Evolutionary conservation across 2,797 vertebrate species (phyloP).

Genomic region (Rachycentron canadum): DNA sequence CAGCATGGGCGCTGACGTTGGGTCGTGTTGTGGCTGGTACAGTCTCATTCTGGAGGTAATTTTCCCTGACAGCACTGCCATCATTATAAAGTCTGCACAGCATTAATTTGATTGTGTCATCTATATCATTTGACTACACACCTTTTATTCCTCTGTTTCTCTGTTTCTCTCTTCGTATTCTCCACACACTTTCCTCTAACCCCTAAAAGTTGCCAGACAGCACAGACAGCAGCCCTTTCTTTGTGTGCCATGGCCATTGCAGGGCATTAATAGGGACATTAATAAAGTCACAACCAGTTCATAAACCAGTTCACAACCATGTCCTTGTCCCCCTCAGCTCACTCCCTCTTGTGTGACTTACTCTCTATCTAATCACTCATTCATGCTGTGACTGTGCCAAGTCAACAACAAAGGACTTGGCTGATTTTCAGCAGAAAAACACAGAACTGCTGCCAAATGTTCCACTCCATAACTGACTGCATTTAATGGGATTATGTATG

Average conservation of each 20-base stretch:
- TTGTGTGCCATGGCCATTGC: constrained; percentile 26
- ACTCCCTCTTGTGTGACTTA: constrained; percentile 48
- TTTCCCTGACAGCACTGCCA: constrained; percentile 29
- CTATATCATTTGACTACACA: constrained; percentile 23
- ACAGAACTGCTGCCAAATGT: constrained; percentile 68
- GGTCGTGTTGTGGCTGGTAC: constrained; percentile 6
- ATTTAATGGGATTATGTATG: constrained; percentile 74
- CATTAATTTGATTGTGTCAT: constrained; percentile 44
- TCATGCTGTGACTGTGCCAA: constrained; percentile 64
- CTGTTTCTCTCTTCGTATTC: background rate
- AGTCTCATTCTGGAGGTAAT: constrained; percentile 22
- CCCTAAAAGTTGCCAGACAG: constrained; percentile 9
- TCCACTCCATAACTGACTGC: constrained; percentile 65
- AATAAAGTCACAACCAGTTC: constrained; percentile 62
- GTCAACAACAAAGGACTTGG: constrained; percentile 71
- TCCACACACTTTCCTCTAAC: constrained; percentile 17
- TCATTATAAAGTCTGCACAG: constrained; percentile 35
- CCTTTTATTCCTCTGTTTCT: constrained; percentile 34
- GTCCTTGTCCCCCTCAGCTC: constrained; percentile 39
- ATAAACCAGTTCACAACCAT: constrained; percentile 45
- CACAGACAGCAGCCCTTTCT: background rate
- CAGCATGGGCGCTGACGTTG: constrained; percentile 11
- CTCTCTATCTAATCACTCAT: constrained; percentile 72
- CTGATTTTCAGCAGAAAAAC: constrained; percentile 70
- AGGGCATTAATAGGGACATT: constrained; percentile 56